Evolutionary conservation across 2,797 vertebrate genomes (phyloP), one percentile per base, ranked within the genome.

Genomic region (Sphenodon punctatus): DNA sequence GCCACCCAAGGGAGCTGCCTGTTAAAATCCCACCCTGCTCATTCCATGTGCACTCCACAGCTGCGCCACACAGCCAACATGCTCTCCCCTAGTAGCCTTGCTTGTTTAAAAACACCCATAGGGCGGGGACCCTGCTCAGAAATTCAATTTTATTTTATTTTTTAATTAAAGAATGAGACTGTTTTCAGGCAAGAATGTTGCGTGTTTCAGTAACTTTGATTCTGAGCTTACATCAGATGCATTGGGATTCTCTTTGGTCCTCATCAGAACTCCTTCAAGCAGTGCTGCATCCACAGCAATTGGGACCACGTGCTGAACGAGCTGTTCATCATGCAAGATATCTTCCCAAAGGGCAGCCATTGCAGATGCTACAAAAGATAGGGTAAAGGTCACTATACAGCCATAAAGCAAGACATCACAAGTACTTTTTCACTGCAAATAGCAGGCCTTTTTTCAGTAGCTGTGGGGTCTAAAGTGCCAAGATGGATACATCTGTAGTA

Each of bases 201-300:
- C 10, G 8, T 27, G 27, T 30, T 53, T 27, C 53, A 51, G 27
- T 12, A 45, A 74, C 10, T 41, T 14, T 48, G 58, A 30, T 63
- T 49, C 51, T 1, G 16, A 72, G 75, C 95, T 96, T 90, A 98
- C 98, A 36, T 98, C 95, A 2, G 97, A 96, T 36, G 95, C 95
- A 90, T 95, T 95, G 30, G 98, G 96, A 8, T 89, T 90, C 61
- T 96, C 96, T 51, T 96, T 87, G 38, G 96, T 97, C 87, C 98
- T 96, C 96, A 99, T 97, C 43, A 98, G 46, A n/a, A 97, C 93
- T 1, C 98, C 98, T 11, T 96, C 95, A 23, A 97, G 93, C 36
- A 98, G 92, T 2, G 97, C 97, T 4, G 93, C 63, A 83, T 99
- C 98, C 93, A 97, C 97, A 1, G 98, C 98, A 42, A 95, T 88